Percentiles rank a stretch among this genome's conserved stretches.
These are phyloP conservation scores for Zeuzera pyrina DNA, from an alignment of 2,888 invertebrate genomes.

Conservation along the genomic window DNA sequence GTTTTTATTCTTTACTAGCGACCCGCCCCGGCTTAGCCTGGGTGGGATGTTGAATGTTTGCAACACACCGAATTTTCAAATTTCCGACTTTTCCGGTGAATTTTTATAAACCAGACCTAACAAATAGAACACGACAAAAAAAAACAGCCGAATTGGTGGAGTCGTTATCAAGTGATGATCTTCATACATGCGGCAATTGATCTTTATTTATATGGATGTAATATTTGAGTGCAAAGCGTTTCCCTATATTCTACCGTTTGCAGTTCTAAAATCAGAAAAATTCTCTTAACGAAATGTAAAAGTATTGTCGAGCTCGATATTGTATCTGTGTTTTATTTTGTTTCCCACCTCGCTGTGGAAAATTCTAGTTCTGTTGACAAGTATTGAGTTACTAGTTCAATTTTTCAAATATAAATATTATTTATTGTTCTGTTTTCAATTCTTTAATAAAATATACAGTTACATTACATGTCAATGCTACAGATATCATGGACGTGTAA, in stretches of 20 bases:
- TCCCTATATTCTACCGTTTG: neutral
- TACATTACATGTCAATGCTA: neutral
- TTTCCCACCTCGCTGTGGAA: conserved; percentile 43
- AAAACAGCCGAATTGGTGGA: too few species aligned
- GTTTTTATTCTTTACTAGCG: too few species aligned
- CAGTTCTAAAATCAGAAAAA: neutral
- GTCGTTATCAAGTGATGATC: too few species aligned
- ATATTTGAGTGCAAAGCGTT: too few species aligned
- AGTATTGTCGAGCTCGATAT: conserved; percentile 28
- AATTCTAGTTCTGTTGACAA: conserved; percentile 53
- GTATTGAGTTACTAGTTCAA: conserved; percentile 52
- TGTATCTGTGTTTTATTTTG: conserved; percentile 50
- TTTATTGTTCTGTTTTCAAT: conserved; percentile 22
- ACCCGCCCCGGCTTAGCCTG: too few species aligned
- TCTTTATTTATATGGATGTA: too few species aligned
- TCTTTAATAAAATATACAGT: neutral
- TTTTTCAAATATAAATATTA: conserved; percentile 46
- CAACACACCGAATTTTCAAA: too few species aligned
- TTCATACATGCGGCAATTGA: too few species aligned
- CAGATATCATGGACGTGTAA: neutral
- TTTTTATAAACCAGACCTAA: too few species aligned
- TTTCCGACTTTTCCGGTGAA: too few species aligned
- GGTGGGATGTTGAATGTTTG: too few species aligned
- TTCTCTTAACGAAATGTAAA: conserved; percentile 23
- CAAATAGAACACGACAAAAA: too few species aligned